phyloP scores from a whole-genome alignment of 2,888 invertebrate species.

The Dynastes tityus region DNA sequence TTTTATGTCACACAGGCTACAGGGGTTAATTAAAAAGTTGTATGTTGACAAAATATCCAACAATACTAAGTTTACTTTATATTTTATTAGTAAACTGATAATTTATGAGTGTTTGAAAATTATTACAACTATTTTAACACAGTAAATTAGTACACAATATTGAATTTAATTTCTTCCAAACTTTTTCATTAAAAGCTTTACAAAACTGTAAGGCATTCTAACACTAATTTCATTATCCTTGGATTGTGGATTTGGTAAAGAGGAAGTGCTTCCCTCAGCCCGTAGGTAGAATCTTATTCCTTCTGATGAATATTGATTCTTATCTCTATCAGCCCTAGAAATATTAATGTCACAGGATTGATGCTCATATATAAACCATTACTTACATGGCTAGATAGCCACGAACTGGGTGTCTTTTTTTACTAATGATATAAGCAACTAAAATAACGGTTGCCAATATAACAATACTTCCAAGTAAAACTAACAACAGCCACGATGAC shows the following conservation, averaged over 20 bases:
- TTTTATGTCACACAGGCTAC: too few species aligned
- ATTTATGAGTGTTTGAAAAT: not conserved
- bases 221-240: not conserved
- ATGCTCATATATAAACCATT: not conserved
- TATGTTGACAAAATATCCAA: not conserved
- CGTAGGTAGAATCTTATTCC: not conserved
- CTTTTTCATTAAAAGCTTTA: slow-evolving; percentile 12
- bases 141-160: not conserved
- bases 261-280: not conserved
- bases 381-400: slow-evolving; percentile 19
- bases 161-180: slow-evolving; percentile 16
- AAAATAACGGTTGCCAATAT: not conserved
- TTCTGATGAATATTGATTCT: not conserved
- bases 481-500: not conserved
- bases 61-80: not conserved
- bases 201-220: slow-evolving; percentile 5
- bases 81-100: not conserved
- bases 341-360: not conserved
- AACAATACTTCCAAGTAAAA: not conserved
- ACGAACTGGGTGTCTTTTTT: slow-evolving; percentile 11
- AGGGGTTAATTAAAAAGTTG: too few species aligned
- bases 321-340: not conserved
- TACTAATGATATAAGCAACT: slow-evolving; percentile 2
- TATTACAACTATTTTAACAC: not conserved
- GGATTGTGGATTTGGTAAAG: not conserved